Evolutionary conservation across 2,113 vertebrate genomes (phyloP).

Genomic region (Phylloscopus trochilus): DNA sequence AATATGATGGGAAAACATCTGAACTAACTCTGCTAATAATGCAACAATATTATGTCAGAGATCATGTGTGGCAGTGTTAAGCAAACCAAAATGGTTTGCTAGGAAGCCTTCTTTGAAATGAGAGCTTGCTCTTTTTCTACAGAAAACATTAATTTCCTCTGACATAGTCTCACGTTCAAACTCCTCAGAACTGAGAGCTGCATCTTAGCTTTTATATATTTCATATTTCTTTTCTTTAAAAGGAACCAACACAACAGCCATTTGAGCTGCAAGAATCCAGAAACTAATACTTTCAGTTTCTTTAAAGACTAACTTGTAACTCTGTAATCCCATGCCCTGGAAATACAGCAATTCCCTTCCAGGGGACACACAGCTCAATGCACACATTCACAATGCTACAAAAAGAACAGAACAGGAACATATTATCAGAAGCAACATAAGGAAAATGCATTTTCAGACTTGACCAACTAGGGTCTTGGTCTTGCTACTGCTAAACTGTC

Average conservation of each 20-base stretch:
- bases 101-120: background rate
- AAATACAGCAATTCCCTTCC: background rate
- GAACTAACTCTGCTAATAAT: background rate
- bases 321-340: background rate
- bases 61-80: background rate
- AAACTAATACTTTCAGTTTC: background rate
- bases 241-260: background rate
- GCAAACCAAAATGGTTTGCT: background rate
- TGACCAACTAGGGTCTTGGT: background rate
- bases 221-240: background rate
- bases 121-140: background rate
- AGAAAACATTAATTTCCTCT: background rate
- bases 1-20: background rate
- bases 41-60: background rate
- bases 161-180: background rate
- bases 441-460: background rate
- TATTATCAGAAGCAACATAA: background rate
- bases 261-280: background rate
- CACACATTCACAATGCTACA: accelerated
- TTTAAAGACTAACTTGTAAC: background rate
- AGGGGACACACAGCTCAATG: background rate
- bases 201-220: background rate
- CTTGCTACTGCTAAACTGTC: background rate
- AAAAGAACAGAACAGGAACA: background rate
- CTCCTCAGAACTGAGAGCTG: background rate